A percentile compares a stretch with the other conserved stretches of the same genome.
These are phyloP conservation scores for Ennomos quercinarius DNA, from an alignment of 2,888 invertebrate genomes.

Conservation along the genomic window DNA sequence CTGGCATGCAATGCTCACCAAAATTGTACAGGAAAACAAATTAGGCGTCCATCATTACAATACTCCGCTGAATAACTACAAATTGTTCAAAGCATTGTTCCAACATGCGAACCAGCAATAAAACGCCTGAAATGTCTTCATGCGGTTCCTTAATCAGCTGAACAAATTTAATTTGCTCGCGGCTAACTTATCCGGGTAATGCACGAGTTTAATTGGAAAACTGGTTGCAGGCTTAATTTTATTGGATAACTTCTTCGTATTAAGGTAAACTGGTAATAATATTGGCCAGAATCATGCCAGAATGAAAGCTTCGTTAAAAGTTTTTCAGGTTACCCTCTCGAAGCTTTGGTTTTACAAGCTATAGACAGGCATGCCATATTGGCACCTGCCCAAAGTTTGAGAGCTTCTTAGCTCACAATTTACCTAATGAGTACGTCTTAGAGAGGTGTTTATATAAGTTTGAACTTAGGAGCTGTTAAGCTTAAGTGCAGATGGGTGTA, in stretches of 20 bases:
- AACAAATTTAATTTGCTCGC: slow-evolving; percentile 37
- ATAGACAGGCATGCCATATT: too few relatives aligned
- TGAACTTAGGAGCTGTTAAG: too few relatives aligned
- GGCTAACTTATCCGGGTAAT: slow-evolving; percentile 2
- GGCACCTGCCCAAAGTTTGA: background rate
- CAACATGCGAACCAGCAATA: slow-evolving; percentile 41
- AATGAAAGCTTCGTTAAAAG: too few relatives aligned
- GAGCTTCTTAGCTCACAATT: too few relatives aligned
- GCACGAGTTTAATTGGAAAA: slow-evolving; percentile 21
- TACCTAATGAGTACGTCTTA: too few relatives aligned
- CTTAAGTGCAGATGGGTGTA: too few relatives aligned
- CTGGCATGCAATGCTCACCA: background rate
- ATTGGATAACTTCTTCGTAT: slow-evolving; percentile 3
- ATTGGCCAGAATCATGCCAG: too few relatives aligned
- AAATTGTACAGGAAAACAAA: background rate
- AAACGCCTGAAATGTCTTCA: slow-evolving; percentile 40
- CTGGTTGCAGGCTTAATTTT: slow-evolving; percentile 18
- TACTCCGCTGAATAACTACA: slow-evolving; percentile 2
- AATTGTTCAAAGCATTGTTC: slow-evolving; percentile 6
- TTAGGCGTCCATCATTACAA: background rate
- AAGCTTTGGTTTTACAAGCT: background rate
- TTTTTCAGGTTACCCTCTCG: too few relatives aligned
- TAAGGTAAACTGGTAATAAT: too few relatives aligned
- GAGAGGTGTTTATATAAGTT: too few relatives aligned
- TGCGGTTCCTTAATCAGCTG: slow-evolving; percentile 31